phyloP scores from a whole-genome alignment of 2,797 vertebrate species.

The Ctenopoma multispine region DNA sequence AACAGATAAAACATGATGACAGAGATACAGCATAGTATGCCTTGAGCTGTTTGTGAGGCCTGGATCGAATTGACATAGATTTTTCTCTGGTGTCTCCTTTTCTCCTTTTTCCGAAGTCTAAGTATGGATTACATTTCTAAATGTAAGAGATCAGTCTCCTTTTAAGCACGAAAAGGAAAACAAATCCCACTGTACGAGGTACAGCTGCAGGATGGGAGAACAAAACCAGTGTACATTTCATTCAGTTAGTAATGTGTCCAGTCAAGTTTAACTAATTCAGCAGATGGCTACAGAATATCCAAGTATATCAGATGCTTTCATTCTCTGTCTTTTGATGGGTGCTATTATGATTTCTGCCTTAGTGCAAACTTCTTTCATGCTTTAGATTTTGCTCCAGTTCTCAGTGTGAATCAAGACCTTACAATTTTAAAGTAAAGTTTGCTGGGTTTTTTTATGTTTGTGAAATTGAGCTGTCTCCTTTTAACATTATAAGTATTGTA shows the following conservation, averaged over 20 bases:
- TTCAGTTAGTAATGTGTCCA: background rate
- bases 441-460: background rate
- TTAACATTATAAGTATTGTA: constrained; percentile 30
- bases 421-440: background rate
- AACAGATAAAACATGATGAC: constrained; percentile 35
- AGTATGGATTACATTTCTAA: constrained; percentile 5
- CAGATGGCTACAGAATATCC: background rate
- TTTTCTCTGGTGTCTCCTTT: constrained; percentile 9
- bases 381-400: constrained; percentile 10
- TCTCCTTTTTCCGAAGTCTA: background rate
- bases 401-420: constrained; percentile 29
- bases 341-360: constrained; percentile 2
- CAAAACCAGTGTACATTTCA: background rate
- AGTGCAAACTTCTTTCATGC: background rate
- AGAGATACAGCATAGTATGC: constrained; percentile 6
- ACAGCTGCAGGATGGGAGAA: background rate
- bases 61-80: constrained; percentile 9
- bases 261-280: constrained; percentile 1
- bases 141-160: constrained; percentile 2
- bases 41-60: constrained; percentile 24
- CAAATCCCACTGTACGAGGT: background rate
- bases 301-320: background rate
- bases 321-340: background rate
- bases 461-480: constrained; percentile 40
- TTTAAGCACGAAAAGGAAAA: background rate